Evolutionary conservation across 2,888 invertebrate genomes (phyloP).

Genomic region (Andrena minutula): DNA sequence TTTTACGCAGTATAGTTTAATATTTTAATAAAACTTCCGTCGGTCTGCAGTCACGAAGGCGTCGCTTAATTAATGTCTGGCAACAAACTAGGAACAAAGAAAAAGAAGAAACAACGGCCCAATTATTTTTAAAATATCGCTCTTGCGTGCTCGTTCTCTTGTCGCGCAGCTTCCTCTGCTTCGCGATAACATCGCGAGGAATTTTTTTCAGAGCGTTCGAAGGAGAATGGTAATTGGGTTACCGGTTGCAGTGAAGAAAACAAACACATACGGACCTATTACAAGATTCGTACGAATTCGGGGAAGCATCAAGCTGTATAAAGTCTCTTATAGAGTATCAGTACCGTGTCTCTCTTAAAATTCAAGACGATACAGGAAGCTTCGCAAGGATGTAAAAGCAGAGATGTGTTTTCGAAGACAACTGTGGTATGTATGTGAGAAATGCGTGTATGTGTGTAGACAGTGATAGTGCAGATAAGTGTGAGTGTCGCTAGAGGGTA

Average conservation of each 20-base stretch:
- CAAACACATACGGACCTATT: not conserved
- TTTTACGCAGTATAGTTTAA: constrained; percentile 6
- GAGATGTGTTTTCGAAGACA: no score
- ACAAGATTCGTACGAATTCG: not conserved
- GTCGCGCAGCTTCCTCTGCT: not conserved
- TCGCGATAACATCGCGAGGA: not conserved
- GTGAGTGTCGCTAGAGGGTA: no score
- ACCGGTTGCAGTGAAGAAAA: not conserved
- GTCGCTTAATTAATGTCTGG: not conserved
- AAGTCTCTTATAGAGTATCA: no score
- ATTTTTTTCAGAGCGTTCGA: constrained; percentile 1
- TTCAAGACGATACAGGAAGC: no score
- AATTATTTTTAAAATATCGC: constrained; percentile 15
- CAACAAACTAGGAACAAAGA: not conserved
- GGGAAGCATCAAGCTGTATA: not conserved
- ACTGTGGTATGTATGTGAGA: no score
- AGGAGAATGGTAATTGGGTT: not conserved
- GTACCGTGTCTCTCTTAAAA: no score
- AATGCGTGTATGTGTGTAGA: no score
- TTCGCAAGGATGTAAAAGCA: no score
- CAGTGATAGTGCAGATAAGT: no score
- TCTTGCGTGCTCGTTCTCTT: not conserved
- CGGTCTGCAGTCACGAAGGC: no score
- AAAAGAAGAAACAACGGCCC: not conserved
- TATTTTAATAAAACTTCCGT: constrained; percentile 3